Base-by-base conservation (phyloP, 2,888 invertebrate genomes). In the Pyrrhosoma nymphula region DNA sequence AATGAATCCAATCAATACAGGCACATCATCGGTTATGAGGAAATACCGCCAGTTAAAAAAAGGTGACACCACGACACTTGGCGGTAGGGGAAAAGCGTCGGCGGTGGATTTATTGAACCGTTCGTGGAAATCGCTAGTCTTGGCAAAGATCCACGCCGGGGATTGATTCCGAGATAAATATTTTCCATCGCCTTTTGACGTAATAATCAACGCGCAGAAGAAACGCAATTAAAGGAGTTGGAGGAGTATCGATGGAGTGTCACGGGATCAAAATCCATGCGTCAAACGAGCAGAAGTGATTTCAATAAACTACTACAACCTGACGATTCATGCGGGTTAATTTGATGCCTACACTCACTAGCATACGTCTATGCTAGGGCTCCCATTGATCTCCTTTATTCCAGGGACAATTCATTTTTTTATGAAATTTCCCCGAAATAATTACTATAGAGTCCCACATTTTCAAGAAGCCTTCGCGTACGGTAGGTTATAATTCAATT, bases 161-260 rank as follows among this genome's bases (percentile, higher is more conserved):
- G 56, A 89, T 56, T 89, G 89, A 89, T 89, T 56, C 55, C 55
- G 56, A 89, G 89, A 89, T 89, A 89, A 89, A 89, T 16, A 89
- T 89, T 89, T 89, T 89, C 56, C 55, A 47, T n/a, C n/a, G 18
- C 26, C 55, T 56, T 88, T 89, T 89, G 89, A 89, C 89, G 89
- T n/a, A 89, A 89, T 56, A 10, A 10, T 35, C n/a, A 12, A 23
- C n/a, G n/a, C n/a, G 12, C 26, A 69, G 69, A 69, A 69, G 26
- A 69, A 69, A 23, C 8, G 12, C n/a, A 69, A 69, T 69, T 26
- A 69, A 69, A 69, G 26, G 69, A 69, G 69, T 26, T 8, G 69
- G 23, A 69, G 69, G n/a, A n/a, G n/a, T 69, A 20, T 69, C 69
- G 26, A 26, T 26, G 69, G 26, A n/a, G 69, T n/a, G 60, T n/a